These are phyloP conservation scores for Semaprochilodus insignis DNA, from an alignment of 2,797 vertebrate species.

Conservation along the genomic window DNA sequence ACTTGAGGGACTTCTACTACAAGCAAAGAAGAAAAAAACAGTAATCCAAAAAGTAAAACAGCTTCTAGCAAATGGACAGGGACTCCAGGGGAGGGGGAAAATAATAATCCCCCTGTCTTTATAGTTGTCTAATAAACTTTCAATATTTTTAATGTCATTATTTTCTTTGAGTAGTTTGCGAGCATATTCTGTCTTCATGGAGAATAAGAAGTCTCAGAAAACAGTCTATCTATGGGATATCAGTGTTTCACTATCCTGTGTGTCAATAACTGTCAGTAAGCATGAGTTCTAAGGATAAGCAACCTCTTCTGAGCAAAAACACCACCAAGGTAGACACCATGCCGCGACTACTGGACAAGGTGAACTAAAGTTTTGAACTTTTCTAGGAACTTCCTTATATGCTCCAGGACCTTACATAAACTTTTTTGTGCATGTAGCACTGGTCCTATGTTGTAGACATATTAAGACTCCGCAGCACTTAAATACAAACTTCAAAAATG, in stretches of 20 bases:
- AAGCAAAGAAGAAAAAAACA: neutral
- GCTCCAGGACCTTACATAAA: too few species aligned
- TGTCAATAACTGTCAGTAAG: conserved; percentile 9
- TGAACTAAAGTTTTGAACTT: neutral
- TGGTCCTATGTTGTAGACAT: too few species aligned
- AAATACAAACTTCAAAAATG: too few species aligned
- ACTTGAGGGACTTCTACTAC: neutral
- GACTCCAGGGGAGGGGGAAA: neutral
- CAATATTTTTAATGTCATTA: too few species aligned
- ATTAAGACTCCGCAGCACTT: too few species aligned
- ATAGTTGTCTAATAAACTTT: too few species aligned
- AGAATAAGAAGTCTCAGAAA: neutral
- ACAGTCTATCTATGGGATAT: neutral
- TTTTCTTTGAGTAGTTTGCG: neutral
- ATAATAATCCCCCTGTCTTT: too few species aligned
- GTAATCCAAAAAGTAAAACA: neutral
- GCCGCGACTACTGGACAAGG: neutral
- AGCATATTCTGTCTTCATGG: neutral
- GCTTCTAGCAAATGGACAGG: neutral
- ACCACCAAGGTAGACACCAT: neutral
- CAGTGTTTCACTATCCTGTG: conserved; percentile 6
- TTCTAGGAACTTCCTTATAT: neutral
- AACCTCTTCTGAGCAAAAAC: neutral
- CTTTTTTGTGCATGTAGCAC: too few species aligned
- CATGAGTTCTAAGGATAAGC: neutral